phyloP scores from a whole-genome alignment of 2,797 vertebrate genomes.

The Microctenopoma lineatum region DNA sequence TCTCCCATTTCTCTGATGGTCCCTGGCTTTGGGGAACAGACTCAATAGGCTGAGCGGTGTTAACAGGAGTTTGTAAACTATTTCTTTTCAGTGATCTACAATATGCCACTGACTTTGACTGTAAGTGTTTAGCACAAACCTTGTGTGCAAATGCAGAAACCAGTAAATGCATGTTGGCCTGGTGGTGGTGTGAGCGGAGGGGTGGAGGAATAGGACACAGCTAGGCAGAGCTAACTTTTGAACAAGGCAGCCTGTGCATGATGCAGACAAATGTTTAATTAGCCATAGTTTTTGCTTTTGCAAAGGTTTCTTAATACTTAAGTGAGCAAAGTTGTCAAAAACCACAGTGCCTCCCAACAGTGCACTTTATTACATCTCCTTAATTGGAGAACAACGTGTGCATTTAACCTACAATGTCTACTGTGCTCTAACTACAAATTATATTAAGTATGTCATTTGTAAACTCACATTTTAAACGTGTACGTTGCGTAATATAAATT shows the following conservation, averaged over 20 bases:
- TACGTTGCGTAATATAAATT: too few relatives aligned
- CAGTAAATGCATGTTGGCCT: not conserved
- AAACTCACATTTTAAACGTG: too few relatives aligned
- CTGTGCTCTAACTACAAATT: too few relatives aligned
- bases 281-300: constrained; percentile 6
- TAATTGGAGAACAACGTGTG: too few relatives aligned
- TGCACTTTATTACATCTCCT: too few relatives aligned
- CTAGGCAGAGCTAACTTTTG: constrained; percentile 27
- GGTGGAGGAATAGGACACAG: constrained; percentile 15
- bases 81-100: constrained; percentile 20
- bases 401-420: too few relatives aligned
- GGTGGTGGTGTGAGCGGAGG: not conserved
- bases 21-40: constrained; percentile 46
- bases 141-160: not conserved
- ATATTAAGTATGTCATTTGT: too few relatives aligned
- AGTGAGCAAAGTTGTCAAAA: not conserved
- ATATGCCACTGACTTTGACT: constrained; percentile 11
- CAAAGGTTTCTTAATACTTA: constrained; percentile 1
- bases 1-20: constrained; percentile 67
- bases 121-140: not conserved
- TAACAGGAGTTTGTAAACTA: constrained; percentile 15
- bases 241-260: constrained; percentile 25
- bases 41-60: constrained; percentile 27
- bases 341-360: too few relatives aligned
- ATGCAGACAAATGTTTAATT: constrained; percentile 21